Conservation (phyloP, 2,888 invertebrate genomes). For the Thalpophila matura region DNA sequence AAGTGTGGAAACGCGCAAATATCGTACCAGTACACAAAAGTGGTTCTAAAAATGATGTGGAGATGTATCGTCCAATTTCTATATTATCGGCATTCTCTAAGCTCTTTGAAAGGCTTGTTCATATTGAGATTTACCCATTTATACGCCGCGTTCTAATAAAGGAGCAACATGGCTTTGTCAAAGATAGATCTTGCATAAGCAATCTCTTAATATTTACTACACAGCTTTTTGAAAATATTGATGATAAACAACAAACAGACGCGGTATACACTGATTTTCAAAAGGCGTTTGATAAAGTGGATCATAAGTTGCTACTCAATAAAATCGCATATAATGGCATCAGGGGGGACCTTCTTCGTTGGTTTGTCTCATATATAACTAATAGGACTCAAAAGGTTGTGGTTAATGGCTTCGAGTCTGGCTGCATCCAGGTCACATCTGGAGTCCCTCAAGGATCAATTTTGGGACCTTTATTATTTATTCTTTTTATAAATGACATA, state of each 20-base stretch:
- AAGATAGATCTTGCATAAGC: neutral
- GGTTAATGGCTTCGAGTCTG: neutral
- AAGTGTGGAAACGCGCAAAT: neutral
- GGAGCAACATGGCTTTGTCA: neutral
- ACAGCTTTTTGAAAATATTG: neutral
- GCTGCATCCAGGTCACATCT: neutral
- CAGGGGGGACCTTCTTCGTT: neutral
- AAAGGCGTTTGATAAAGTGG: no score
- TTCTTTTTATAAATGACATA: neutral
- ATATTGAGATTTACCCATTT: neutral
- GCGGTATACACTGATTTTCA: no score
- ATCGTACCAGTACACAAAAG: neutral
- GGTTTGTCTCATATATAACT: neutral
- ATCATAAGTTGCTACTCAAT: neutral
- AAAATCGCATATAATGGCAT: conserved; percentile 4
- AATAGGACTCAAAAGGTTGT: neutral
- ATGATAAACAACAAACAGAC: neutral
- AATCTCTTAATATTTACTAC: neutral
- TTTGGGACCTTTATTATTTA: neutral
- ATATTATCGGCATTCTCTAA: no score
- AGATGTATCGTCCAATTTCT: neutral
- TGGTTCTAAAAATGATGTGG: neutral
- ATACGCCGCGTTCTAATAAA: neutral
- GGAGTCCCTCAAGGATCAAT: neutral
- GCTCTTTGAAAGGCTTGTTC: neutral